phyloP scores from a whole-genome alignment of 2,888 invertebrate species.

The Harmothoe impar region DNA sequence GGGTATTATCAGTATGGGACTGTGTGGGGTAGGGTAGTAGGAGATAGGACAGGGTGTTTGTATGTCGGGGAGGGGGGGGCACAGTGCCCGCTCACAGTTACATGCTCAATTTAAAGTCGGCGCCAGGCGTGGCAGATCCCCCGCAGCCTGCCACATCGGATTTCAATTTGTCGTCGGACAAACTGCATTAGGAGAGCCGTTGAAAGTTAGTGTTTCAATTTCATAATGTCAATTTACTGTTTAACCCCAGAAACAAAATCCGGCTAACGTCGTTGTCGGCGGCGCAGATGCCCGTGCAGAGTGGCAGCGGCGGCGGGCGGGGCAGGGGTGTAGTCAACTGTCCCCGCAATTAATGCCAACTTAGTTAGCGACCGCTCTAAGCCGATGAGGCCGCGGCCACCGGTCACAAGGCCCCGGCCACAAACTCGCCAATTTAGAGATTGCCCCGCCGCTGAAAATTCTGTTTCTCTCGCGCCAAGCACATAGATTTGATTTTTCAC shows the following conservation, averaged over 20 bases:
- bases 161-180: conserved; percentile 57
- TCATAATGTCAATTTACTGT: conserved; percentile 63
- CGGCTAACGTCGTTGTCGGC: conserved; percentile 22
- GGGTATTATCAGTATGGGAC: neutral
- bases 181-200: conserved; percentile 48
- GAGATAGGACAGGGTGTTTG: neutral
- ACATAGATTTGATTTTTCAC: conserved; percentile 63
- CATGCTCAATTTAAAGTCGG: conserved; percentile 43
- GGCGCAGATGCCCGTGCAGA: conserved; percentile 1
- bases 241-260: conserved; percentile 63
- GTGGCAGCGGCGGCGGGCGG: conserved; percentile 31
- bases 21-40: conserved; percentile 5
- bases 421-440: conserved; percentile 61
- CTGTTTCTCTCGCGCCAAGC: conserved; percentile 43
- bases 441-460: conserved; percentile 26
- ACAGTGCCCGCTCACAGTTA: conserved; percentile 1
- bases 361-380: conserved; percentile 51
- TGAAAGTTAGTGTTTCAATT: conserved; percentile 63
- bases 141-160: conserved; percentile 49
- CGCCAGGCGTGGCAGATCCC: neutral
- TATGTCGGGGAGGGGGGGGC: neutral
- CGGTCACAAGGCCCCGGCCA: neutral
- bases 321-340: conserved; percentile 36
- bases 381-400: conserved; percentile 17
- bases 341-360: conserved; percentile 56